Evolutionary conservation across 2,797 vertebrate genomes (phyloP), one percentile per base, ranked within the genome.

Genomic region (Spinus olivaceus): DNA sequence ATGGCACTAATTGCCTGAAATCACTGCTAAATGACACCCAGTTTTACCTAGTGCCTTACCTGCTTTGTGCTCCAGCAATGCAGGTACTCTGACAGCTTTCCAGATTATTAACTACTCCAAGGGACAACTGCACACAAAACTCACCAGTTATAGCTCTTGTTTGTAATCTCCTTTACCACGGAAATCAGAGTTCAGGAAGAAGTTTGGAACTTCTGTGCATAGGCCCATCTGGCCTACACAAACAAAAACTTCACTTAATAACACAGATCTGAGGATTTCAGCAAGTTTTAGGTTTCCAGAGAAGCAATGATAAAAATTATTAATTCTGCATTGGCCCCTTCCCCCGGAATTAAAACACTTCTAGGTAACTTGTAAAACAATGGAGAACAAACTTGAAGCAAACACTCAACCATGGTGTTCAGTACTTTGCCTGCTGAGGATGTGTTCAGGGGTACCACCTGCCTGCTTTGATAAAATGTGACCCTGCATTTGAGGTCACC

Each of bases 221-320:
- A 49, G 33, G 30, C 16, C 42, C 4, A 12, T 37, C 39, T 35
- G 33, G 23, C 32, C 30, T 54, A 60, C 11, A 33, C 17, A 35
- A 66, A 73, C 8, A 66, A 76, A 71, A 71, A 21, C 6, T 33
- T 35, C 8, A 35, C 13, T 66, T 44, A 41, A 22, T 35, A 42
- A 50, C 8, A 24, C 6, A n/a, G 12, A 56, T 30, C 7, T 35
- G 20, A 57, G 30, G 20, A 69, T 60, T 72, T 88, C 32, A 39
- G 37, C 46, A 72, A 72, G 15, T 24, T 51, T 50, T n/a, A 44
- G 24, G 27, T 64, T 56, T 42, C 25, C 42, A 30, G 51, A 65
- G 25, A 76, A 89, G 27, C 23, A 35, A 35, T 0, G 4, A 33
- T 22, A 35, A 0, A 2, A 72, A 27, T 4, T 0, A 60, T 27